These are phyloP conservation scores for Dasyprocta punctata DNA, from an alignment of 2,113 vertebrate genomes.

Conservation along the genomic window DNA sequence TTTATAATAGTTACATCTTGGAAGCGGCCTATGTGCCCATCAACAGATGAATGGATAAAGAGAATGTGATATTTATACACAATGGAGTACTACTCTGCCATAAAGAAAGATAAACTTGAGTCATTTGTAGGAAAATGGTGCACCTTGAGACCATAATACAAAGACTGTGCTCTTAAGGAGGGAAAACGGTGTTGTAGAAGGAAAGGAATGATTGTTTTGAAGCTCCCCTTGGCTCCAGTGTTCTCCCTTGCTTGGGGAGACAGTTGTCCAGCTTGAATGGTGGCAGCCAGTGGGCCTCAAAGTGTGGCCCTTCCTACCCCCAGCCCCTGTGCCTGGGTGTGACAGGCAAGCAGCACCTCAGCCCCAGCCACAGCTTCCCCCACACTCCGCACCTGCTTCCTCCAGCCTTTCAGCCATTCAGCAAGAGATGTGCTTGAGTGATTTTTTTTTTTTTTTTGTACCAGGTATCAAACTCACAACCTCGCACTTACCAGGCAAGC, in stretches of 20 bases:
- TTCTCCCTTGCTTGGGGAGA: not conserved
- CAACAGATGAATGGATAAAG: not conserved
- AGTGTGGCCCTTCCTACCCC: not conserved
- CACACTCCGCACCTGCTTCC: not conserved
- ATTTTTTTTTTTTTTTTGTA: no score
- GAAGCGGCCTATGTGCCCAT: not conserved
- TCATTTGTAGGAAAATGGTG: not conserved
- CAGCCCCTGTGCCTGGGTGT: accelerated
- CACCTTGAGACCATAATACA: not conserved
- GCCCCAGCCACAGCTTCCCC: not conserved
- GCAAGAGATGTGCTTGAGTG: no score
- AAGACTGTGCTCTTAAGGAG: not conserved
- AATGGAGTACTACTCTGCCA: not conserved
- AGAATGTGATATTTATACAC: not conserved
- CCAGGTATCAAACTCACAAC: no score
- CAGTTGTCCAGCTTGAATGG: not conserved
- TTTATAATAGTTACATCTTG: not conserved
- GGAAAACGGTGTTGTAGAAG: not conserved
- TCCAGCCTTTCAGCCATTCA: not conserved
- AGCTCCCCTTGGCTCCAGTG: not conserved
- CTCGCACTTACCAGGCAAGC: no score
- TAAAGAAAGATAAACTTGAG: not conserved
- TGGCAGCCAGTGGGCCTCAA: not conserved
- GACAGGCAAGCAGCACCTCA: accelerated
- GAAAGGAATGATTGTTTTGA: no score